phyloP scores from a whole-genome alignment of 2,113 vertebrate genomes.

The Dasyornis broadbenti region DNA sequence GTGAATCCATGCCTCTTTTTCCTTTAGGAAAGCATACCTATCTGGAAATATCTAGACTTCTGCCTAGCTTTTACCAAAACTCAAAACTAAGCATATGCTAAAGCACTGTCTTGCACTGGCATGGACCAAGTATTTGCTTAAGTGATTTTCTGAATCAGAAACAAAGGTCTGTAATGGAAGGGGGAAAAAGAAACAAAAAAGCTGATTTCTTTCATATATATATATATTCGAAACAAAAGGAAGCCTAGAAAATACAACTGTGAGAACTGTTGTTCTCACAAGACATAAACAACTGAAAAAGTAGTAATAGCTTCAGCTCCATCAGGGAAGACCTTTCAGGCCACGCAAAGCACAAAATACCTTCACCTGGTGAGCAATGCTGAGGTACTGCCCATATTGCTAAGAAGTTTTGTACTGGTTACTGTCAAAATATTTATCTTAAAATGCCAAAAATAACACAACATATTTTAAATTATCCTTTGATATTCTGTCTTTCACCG shows the following conservation, averaged over 20 bases:
- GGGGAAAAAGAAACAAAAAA: background rate
- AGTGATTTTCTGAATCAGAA: background rate
- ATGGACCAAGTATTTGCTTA: background rate
- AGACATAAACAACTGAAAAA: background rate
- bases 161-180: background rate
- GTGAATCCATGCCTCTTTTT: background rate
- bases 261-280: background rate
- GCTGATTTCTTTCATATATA: background rate
- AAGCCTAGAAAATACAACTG: background rate
- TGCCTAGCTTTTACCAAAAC: background rate
- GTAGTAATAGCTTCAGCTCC: background rate
- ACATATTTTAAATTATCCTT: background rate
- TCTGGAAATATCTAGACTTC: background rate
- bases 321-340: background rate
- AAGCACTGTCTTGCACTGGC: background rate
- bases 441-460: background rate
- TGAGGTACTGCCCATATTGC: background rate
- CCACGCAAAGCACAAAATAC: background rate
- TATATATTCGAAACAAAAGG: background rate
- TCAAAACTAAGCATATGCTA: background rate
- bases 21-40: background rate
- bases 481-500: background rate
- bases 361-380: background rate
- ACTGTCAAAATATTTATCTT: background rate
- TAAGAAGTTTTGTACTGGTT: background rate